Conservation (phyloP, 2,797 vertebrate species). For the Danio jaintianensis region DNA sequence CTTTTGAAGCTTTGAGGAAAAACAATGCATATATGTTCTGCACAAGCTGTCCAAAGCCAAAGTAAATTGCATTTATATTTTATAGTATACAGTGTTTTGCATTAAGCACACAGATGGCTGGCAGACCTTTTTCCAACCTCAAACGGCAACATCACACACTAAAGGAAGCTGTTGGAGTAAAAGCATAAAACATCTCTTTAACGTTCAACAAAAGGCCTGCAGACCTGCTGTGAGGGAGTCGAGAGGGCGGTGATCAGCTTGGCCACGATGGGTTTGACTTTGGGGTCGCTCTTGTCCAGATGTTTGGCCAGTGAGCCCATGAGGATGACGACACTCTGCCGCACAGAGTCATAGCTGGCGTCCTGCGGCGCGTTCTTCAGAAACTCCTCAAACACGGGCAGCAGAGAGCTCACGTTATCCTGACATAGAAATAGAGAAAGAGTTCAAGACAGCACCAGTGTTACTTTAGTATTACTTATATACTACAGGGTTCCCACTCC, state of each 20-base stretch:
- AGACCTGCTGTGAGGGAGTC: slow-evolving; percentile 96
- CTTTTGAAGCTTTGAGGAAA: too few relatives aligned
- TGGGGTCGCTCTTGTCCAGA: slow-evolving; percentile 96
- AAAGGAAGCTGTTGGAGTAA: too few relatives aligned
- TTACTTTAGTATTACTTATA: not conserved
- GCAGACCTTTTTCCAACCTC: too few relatives aligned
- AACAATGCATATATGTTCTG: too few relatives aligned
- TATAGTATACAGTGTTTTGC: too few relatives aligned
- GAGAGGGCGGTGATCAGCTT: slow-evolving; percentile 96
- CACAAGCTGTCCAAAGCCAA: too few relatives aligned
- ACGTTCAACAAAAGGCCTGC: not conserved
- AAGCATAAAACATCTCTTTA: too few relatives aligned
- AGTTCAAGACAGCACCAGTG: not conserved
- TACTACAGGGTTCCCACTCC: too few relatives aligned
- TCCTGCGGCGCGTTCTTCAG: slow-evolving; percentile 95
- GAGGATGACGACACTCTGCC: slow-evolving; percentile 97
- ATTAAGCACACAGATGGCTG: too few relatives aligned
- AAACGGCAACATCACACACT: too few relatives aligned
- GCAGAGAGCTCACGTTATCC: slow-evolving; percentile 93
- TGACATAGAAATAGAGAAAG: slow-evolving; percentile 7
- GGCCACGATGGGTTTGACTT: slow-evolving; percentile 97
- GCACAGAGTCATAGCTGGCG: slow-evolving; percentile 94
- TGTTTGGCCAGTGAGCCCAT: slow-evolving; percentile 99
- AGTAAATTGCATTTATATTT: too few relatives aligned
- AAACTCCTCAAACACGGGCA: slow-evolving; percentile 98